Evolutionary conservation across 2,888 invertebrate species (phyloP).

Genomic region (Yponomeuta plumbellus): DNA sequence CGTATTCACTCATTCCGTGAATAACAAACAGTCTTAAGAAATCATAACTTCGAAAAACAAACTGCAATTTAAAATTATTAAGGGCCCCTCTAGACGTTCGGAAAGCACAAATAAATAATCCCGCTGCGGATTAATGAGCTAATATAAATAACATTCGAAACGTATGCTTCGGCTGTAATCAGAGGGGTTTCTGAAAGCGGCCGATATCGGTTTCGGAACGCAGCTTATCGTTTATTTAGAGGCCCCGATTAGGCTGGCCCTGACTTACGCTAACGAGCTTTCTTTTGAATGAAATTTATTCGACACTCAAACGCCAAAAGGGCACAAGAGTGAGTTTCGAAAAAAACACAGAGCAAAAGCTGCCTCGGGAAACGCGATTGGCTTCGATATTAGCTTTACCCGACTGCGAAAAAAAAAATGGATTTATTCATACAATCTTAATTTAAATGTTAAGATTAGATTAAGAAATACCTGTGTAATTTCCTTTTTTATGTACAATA

Average conservation of each 20-base stretch:
- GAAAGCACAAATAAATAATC: constrained; percentile 16
- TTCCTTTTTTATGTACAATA: too few relatives aligned
- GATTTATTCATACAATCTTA: too few relatives aligned
- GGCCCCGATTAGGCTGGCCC: constrained; percentile 65
- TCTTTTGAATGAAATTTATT: constrained; percentile 55
- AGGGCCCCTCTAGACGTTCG: constrained; percentile 8
- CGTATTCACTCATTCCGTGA: neutral
- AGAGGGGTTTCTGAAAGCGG: constrained; percentile 59
- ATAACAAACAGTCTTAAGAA: neutral
- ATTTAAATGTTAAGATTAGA: too few relatives aligned
- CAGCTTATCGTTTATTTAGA: constrained; percentile 74
- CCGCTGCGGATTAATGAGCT: constrained; percentile 33
- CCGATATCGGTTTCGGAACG: constrained; percentile 60
- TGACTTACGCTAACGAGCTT: constrained; percentile 71
- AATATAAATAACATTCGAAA: constrained; percentile 52
- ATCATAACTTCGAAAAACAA: constrained; percentile 14
- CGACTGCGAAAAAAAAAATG: too few relatives aligned
- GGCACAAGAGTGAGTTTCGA: neutral
- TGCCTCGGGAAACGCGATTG: neutral
- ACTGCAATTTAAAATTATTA: constrained; percentile 12
- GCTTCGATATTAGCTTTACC: neutral
- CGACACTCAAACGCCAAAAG: neutral
- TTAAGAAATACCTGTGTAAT: too few relatives aligned
- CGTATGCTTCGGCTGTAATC: constrained; percentile 60
- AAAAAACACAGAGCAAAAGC: neutral